phyloP scores from a whole-genome alignment of 2,113 vertebrate species.

The Lasiurus cinereus region DNA sequence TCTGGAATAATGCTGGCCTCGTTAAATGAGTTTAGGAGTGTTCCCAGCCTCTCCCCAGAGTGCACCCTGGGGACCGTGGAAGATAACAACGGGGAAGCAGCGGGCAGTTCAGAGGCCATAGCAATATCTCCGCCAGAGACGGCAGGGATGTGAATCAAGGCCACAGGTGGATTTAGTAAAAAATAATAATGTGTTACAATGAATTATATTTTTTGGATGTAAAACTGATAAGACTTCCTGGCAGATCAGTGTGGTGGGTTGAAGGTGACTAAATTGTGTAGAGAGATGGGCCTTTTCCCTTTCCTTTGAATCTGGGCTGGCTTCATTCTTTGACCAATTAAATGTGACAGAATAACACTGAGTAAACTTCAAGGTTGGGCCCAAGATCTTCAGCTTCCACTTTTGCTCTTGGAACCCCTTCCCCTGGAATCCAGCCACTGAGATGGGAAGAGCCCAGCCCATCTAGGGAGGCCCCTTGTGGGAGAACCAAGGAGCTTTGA shows the following conservation, averaged over 20 bases:
- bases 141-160: not conserved
- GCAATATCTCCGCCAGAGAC: too few species aligned
- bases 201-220: not conserved
- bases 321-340: not conserved
- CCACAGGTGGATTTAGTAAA: too few species aligned
- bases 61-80: accelerated
- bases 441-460: not conserved
- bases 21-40: not conserved
- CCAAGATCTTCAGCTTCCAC: not conserved
- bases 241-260: not conserved
- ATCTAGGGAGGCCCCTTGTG: not conserved
- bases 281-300: not conserved
- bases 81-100: not conserved
- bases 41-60: not conserved
- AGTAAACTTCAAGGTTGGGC: not conserved
- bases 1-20: not conserved
- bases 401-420: not conserved
- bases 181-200: not conserved
- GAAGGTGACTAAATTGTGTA: not conserved
- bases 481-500: not conserved
- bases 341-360: too few species aligned
- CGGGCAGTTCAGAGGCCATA: not conserved
- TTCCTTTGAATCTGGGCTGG: too few species aligned
- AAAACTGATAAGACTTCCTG: not conserved
- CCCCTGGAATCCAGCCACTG: not conserved